A percentile compares a stretch with the other conserved stretches of the same genome.
Conservation (phyloP, 2,888 invertebrate genomes). For the Pomacea canaliculata region DNA sequence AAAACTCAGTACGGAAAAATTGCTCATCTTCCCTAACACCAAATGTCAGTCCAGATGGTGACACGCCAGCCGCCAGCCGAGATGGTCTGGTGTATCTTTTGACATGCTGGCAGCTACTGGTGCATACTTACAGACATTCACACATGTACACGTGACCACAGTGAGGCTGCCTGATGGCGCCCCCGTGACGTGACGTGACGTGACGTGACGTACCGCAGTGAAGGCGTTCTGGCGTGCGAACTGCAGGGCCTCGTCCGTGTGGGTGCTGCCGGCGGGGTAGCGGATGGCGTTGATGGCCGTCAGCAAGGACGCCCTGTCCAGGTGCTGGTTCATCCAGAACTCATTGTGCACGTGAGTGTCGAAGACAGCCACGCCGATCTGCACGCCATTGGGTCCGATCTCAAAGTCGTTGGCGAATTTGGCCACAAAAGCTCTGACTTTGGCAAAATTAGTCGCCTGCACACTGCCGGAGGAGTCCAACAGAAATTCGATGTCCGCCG, state of each 20-base stretch:
- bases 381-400: constrained; percentile 51
- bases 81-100: too few species aligned
- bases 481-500: constrained; percentile 55
- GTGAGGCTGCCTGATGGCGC: too few species aligned
- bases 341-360: constrained; percentile 43
- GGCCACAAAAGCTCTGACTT: constrained; percentile 52
- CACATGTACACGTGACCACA: too few species aligned
- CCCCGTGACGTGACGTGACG: background rate
- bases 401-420: constrained; percentile 50
- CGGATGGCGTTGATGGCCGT: constrained; percentile 35
- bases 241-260: constrained; percentile 32
- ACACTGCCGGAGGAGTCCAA: constrained; percentile 56
- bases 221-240: constrained; percentile 32
- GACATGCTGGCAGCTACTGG: too few species aligned
- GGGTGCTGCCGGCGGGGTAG: constrained; percentile 27
- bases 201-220: constrained; percentile 15
- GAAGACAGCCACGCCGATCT: constrained; percentile 55
- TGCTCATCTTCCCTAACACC: too few species aligned
- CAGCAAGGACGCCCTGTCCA: constrained; percentile 38
- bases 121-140: too few species aligned
- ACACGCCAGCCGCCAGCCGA: too few species aligned
- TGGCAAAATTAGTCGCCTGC: constrained; percentile 46
- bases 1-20: too few species aligned
- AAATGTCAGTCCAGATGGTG: too few species aligned
- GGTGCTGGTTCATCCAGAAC: constrained; percentile 51